These are phyloP conservation scores for Drosophila nannoptera DNA, from an alignment of 1,140 invertebrate species.

Conservation along the genomic window DNA sequence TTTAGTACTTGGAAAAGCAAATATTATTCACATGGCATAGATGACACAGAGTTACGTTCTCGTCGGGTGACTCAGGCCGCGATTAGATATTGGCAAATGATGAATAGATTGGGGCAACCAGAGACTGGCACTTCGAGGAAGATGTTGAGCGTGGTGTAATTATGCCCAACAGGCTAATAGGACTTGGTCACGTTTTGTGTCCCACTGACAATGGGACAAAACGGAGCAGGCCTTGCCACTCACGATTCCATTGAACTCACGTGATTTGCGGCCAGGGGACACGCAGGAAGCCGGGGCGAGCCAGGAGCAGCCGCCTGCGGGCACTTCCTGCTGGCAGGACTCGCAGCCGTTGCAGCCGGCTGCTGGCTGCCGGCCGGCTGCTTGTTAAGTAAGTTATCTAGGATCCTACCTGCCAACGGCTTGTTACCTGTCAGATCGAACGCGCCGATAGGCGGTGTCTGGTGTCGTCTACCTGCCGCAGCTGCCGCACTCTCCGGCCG, in stretches of 20 bases:
- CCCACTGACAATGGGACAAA: conserved; percentile 20
- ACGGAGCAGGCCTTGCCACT: conserved; percentile 21
- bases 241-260: conserved; percentile 22
- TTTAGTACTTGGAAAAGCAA: not conserved
- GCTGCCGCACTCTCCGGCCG: conserved; percentile 7
- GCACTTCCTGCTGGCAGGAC: conserved; percentile 69
- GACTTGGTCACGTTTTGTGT: conserved; percentile 35
- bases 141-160: conserved; percentile 15
- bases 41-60: not conserved
- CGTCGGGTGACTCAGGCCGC: too few species aligned
- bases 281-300: not conserved
- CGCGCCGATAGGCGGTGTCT: conserved; percentile 52
- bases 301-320: conserved; percentile 4
- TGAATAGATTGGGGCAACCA: too few species aligned
- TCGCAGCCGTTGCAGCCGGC: conserved; percentile 25
- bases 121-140: too few species aligned
- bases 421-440: conserved; percentile 73
- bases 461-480: conserved; percentile 72
- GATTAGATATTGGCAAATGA: too few species aligned
- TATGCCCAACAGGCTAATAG: conserved; percentile 37
- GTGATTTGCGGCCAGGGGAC: not conserved
- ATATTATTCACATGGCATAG: not conserved
- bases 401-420: conserved; percentile 37
- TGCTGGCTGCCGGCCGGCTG: too few species aligned
- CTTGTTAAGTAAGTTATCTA: conserved; percentile 35